Conservation (phyloP, 2,888 invertebrate species). For the Saturnia pavonia region DNA sequence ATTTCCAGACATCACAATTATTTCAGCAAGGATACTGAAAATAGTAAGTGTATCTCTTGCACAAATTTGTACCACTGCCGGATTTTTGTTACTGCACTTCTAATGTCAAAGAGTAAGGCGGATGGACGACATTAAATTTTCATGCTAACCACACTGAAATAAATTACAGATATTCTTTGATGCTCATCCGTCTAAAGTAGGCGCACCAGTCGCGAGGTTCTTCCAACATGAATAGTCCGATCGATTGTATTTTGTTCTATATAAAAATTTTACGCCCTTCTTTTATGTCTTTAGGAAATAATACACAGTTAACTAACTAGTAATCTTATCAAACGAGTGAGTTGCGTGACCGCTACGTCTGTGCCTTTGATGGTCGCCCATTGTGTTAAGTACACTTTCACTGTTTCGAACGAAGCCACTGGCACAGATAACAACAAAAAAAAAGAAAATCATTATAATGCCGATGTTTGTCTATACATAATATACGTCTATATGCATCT, state of each 20-base stretch:
- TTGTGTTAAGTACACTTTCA: background rate
- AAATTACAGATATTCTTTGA: no score
- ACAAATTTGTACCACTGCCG: no score
- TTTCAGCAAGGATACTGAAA: no score
- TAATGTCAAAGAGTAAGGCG: no score
- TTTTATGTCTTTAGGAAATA: background rate
- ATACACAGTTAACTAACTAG: background rate
- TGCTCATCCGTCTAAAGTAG: no score
- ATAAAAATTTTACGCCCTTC: background rate
- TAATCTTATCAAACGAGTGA: conserved; percentile 7
- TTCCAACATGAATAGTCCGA: background rate
- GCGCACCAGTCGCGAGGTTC: background rate
- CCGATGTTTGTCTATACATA: background rate
- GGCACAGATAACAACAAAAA: background rate
- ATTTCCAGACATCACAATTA: no score
- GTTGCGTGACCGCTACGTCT: conserved; percentile 1
- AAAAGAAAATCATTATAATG: background rate
- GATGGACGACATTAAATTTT: no score
- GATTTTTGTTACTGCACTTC: no score
- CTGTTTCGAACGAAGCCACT: background rate
- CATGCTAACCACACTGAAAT: no score
- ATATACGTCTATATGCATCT: no score
- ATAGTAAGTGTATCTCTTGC: no score
- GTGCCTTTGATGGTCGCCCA: background rate
- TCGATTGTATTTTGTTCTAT: background rate